Evolutionary conservation across 2,888 invertebrate species (phyloP).

Genomic region (Harpalus rubripes): DNA sequence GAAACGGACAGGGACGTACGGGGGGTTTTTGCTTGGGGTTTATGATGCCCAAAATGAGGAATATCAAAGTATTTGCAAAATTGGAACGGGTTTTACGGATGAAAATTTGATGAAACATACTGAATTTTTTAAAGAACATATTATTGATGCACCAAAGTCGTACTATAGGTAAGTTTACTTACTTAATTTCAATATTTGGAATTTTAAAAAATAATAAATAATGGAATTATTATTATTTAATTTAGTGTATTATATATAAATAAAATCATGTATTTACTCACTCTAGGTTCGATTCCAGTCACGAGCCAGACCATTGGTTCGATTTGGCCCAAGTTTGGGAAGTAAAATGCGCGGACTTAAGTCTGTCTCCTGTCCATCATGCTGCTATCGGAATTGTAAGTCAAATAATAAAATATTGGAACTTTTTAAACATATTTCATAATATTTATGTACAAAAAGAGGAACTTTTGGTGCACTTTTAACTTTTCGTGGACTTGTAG

Average conservation of each 20-base stretch:
- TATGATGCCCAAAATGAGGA: constrained; percentile 94
- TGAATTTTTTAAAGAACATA: constrained; percentile 85
- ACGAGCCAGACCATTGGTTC: constrained; percentile 94
- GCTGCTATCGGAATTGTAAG: constrained; percentile 92
- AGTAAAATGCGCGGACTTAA: constrained; percentile 97
- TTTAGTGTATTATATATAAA: too few species aligned
- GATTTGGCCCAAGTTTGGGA: constrained; percentile 95
- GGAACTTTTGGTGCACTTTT: too few species aligned
- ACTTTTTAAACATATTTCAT: too few species aligned
- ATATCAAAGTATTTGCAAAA: constrained; percentile 96
- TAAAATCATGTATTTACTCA: too few species aligned
- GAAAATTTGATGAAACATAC: constrained; percentile 90
- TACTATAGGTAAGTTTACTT: constrained; percentile 80
- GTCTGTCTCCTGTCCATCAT: constrained; percentile 95
- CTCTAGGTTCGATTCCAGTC: constrained; percentile 83
- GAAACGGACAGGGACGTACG: constrained; percentile 94
- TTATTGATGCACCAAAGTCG: constrained; percentile 86
- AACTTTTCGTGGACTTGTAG: too few species aligned
- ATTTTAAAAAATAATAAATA: too few species aligned
- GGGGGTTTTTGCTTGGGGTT: constrained; percentile 97
- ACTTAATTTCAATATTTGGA: not conserved
- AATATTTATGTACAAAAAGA: too few species aligned
- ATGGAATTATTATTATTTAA: too few species aligned
- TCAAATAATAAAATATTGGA: constrained; percentile 61
- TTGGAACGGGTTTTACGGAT: constrained; percentile 97